Evolutionary conservation across 2,113 vertebrate species (phyloP), one percentile per base, ranked within the genome.

Genomic region (Barbus barbus): DNA sequence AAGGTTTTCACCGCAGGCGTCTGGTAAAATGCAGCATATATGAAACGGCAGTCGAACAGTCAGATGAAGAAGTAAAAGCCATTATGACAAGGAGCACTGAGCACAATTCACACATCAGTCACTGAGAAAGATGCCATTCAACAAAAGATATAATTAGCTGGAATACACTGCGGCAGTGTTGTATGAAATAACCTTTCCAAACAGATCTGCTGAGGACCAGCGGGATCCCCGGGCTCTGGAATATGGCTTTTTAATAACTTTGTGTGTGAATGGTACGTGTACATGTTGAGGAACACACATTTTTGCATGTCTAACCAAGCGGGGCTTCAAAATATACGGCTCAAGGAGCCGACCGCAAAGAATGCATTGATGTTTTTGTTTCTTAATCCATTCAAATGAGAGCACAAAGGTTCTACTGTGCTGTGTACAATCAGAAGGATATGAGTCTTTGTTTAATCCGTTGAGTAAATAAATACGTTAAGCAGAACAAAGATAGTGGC

Each of bases 81-180:
- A 78, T 76, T 77, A 71, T 51, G 67, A 84, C 69, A 38, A 84
- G 41, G 58, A 77, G 74, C 58, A 67, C 44, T 33, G 79, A 83
- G 75, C 78, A 81, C 13, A 80, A 38, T 60, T 41, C 82, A 69
- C 67, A 69, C 78, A 61, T 81, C 71, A 71, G n/a, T 73, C n/a
- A 41, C 61, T 79, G 24, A 46, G 53, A 60, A 84, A 84, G 31
- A 84, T 13, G 0, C 44, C 13, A 63, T 69, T 81, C 78, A 71
- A 53, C 61, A 78, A 44, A 44, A 78, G 79, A 58, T 38, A 63
- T 78, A 82, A 85, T 87, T 84, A 87, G 36, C 44, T 61, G 56
- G 46, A 82, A 74, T 76, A 75, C 74, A 72, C 73, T 71, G 71
- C 20, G 7, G 78, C 38, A 56, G 38, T 26, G 28, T 41, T 60